A percentile compares a stretch with the other conserved stretches of the same genome.
Evolutionary conservation across 2,888 invertebrate species (phyloP).

Genomic region (Phyllotreta cruciferae): DNA sequence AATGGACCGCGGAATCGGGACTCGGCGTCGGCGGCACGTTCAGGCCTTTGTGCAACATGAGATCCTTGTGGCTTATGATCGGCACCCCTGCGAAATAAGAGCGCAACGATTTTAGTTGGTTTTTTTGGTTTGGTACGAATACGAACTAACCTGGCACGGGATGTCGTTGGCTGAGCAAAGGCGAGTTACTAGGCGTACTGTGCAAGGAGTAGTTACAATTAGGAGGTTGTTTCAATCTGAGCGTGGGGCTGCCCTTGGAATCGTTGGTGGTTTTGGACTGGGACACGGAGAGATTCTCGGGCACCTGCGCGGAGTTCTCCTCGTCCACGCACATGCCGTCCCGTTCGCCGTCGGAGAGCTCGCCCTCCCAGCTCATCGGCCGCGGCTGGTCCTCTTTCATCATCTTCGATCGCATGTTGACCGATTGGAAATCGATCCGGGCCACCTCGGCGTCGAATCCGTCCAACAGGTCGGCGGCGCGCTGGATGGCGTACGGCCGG

Average conservation of each 20-base stretch:
- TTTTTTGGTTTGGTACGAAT: too few relatives aligned
- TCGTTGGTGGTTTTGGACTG: conserved; percentile 51
- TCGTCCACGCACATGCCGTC: conserved; percentile 56
- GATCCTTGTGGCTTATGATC: conserved; percentile 56
- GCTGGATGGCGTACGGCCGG: too few relatives aligned
- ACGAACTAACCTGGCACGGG: conserved; percentile 48
- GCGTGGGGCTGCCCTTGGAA: conserved; percentile 61
- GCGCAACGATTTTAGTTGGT: too few relatives aligned
- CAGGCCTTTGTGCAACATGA: conserved; percentile 64
- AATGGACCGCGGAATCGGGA: conserved; percentile 89
- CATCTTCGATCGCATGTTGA: conserved; percentile 56
- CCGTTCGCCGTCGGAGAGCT: conserved; percentile 84
- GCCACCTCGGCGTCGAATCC: conserved; percentile 83
- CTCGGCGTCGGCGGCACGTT: conserved; percentile 81
- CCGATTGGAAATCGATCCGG: conserved; percentile 73
- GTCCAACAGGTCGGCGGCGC: conserved; percentile 61
- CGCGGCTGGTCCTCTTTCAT: conserved; percentile 62
- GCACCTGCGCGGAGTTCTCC: conserved; percentile 51
- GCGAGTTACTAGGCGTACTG: conserved; percentile 73
- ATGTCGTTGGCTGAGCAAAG: conserved; percentile 69
- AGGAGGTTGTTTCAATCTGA: conserved; percentile 62
- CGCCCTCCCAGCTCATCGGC: conserved; percentile 96
- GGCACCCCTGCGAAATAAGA: conserved; percentile 52
- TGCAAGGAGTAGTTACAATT: conserved; percentile 68
- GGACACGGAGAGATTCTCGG: conserved; percentile 56